Percentiles rank a stretch among this genome's conserved stretches.
These are phyloP conservation scores for Glyphotaelius pellucidus DNA, from an alignment of 2,888 invertebrate species.

Conservation along the genomic window DNA sequence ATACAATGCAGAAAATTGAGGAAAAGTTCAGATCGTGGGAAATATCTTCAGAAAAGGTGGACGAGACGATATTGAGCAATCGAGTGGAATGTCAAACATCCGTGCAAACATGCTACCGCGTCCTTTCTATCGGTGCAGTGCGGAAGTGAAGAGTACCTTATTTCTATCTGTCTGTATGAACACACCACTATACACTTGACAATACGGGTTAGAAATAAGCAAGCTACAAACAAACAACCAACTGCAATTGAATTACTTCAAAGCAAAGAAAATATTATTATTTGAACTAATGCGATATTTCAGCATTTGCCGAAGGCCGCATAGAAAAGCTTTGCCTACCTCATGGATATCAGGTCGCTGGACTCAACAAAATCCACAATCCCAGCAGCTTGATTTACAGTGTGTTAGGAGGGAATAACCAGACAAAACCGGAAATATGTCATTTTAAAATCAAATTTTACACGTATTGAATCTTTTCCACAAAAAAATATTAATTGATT, in stretches of 20 bases:
- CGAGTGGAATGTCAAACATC: background rate
- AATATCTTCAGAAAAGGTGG: background rate
- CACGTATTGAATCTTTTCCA: too few relatives aligned
- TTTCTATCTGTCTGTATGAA: background rate
- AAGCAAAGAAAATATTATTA: background rate
- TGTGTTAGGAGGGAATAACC: too few relatives aligned
- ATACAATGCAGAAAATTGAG: background rate
- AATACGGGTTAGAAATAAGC: background rate
- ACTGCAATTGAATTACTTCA: background rate
- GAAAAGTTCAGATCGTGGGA: background rate
- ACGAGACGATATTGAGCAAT: background rate
- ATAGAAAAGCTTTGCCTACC: too few relatives aligned
- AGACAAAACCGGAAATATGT: too few relatives aligned
- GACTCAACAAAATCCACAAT: too few relatives aligned
- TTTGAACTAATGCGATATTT: background rate
- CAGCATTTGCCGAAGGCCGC: background rate
- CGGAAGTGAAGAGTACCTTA: background rate
- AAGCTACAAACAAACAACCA: background rate
- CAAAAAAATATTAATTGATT: too few relatives aligned
- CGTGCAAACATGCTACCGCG: background rate
- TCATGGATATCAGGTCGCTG: too few relatives aligned
- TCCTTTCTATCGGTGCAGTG: background rate
- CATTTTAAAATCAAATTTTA: too few relatives aligned
- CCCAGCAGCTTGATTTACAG: too few relatives aligned
- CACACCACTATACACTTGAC: background rate